Conservation (phyloP, 2,888 invertebrate genomes). For the Lepas anatifera region DNA sequence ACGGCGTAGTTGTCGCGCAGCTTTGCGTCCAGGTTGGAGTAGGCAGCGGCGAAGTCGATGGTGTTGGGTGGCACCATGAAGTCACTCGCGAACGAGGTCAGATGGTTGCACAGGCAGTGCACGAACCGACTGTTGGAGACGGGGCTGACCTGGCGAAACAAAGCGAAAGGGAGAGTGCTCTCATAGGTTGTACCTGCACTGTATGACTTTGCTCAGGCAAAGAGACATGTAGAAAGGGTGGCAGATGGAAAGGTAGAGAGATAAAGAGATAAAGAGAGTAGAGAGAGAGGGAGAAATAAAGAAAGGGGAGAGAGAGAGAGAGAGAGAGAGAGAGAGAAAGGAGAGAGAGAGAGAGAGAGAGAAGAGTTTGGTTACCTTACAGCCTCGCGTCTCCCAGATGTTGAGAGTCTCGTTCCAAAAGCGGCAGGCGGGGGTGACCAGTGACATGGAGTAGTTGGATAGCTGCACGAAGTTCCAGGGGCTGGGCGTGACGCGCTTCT, state of each 20-base stretch:
- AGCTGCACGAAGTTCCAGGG: neutral
- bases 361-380: neutral
- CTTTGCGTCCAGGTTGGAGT: constrained; percentile 33
- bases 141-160: constrained; percentile 7
- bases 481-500: constrained; percentile 5
- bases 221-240: neutral
- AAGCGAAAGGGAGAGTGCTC: neutral
- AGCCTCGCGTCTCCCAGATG: constrained; percentile 2
- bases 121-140: neutral
- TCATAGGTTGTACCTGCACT: no score
- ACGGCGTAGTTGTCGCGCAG: constrained; percentile 36
- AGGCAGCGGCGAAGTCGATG: constrained; percentile 38
- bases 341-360: no score
- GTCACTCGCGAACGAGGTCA: constrained; percentile 38
- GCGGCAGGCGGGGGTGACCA: constrained; percentile 7
- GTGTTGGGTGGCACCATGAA: constrained; percentile 38
- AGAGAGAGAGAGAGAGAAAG: no score
- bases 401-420: constrained; percentile 14
- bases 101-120: constrained; percentile 30
- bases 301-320: no score
- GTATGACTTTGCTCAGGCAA: no score
- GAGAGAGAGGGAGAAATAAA: no score
- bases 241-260: no score
- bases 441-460: neutral
- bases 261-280: no score